A percentile compares a stretch with the other conserved stretches of the same genome.
These are phyloP conservation scores for Epizoanthus rinbou DNA, from an alignment of 92 coral and sea anemone species.

Conservation along the genomic window DNA sequence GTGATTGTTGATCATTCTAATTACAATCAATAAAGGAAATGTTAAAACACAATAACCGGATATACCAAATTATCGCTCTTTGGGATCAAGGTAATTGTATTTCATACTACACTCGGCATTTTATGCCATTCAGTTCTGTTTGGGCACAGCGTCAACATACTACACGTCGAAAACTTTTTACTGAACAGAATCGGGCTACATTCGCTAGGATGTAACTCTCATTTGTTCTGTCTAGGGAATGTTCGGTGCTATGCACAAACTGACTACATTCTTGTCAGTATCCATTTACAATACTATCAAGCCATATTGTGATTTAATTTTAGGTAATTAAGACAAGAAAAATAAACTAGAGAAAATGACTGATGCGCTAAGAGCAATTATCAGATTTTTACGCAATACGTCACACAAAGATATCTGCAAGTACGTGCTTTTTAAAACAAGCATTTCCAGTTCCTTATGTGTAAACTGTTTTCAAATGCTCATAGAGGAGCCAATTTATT, in stretches of 20 bases:
- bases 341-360: background rate
- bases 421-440: background rate
- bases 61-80: conserved; percentile 46
- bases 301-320: no score
- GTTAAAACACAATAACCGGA: conserved; percentile 38
- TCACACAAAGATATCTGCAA: background rate
- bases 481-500: background rate
- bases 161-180: background rate
- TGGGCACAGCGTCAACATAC: conserved; percentile 40
- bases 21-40: conserved; percentile 40
- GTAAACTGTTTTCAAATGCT: background rate
- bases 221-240: background rate
- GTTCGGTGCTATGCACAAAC: no score
- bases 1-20: conserved; percentile 40
- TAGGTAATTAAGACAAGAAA: no score
- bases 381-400: background rate
- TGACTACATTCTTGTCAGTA: background rate
- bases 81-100: conserved; percentile 19
- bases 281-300: background rate
- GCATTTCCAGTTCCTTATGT: background rate
- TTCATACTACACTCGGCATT: conserved; percentile 22
- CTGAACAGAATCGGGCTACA: background rate
- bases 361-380: background rate
- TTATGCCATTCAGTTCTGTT: conserved; percentile 32
- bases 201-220: background rate